Conservation (phyloP, 1,140 invertebrate species). For the Drosophila sucinea region DNA sequence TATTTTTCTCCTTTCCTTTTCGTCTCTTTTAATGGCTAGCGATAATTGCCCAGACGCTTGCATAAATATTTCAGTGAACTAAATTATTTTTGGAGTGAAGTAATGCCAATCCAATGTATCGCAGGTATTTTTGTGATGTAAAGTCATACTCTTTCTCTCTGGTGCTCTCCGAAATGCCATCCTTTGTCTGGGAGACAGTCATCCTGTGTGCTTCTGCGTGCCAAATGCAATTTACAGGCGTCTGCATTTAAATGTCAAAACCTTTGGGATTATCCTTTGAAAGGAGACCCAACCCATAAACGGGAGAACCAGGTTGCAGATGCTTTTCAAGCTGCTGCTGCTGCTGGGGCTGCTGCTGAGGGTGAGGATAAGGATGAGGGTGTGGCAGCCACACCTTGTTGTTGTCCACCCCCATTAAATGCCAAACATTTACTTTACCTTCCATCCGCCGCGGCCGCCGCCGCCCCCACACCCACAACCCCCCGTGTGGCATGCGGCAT, state of each 20-base stretch:
- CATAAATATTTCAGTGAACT: constrained; percentile 45
- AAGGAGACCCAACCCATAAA: constrained; percentile 1
- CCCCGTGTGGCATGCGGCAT: constrained; percentile 12
- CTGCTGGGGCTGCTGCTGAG: constrained; percentile 1
- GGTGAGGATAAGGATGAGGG: constrained; percentile 3
- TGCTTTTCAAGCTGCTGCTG: constrained; percentile 38
- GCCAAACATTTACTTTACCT: constrained; percentile 47
- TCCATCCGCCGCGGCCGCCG: background rate
- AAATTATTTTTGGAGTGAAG: constrained; percentile 15
- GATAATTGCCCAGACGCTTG: constrained; percentile 69
- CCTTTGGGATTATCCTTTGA: constrained; percentile 49
- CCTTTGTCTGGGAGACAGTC: constrained; percentile 24
- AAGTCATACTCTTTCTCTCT: background rate
- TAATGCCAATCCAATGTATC: background rate
- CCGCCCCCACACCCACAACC: background rate
- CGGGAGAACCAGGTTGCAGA: constrained; percentile 21
- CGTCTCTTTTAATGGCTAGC: constrained; percentile 75
- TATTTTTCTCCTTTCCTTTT: constrained; percentile 1
- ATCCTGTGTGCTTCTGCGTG: constrained; percentile 49
- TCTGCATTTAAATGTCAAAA: constrained; percentile 59
- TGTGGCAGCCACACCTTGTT: constrained; percentile 45
- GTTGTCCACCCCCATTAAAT: constrained; percentile 26
- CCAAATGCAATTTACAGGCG: constrained; percentile 60
- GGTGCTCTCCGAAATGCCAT: constrained; percentile 7
- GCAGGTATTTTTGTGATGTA: constrained; percentile 5